A percentile compares a stretch with the other conserved stretches of the same genome.
Evolutionary conservation across 2,888 invertebrate species (phyloP).

Genomic region (Drosophila parthenogenetica): DNA sequence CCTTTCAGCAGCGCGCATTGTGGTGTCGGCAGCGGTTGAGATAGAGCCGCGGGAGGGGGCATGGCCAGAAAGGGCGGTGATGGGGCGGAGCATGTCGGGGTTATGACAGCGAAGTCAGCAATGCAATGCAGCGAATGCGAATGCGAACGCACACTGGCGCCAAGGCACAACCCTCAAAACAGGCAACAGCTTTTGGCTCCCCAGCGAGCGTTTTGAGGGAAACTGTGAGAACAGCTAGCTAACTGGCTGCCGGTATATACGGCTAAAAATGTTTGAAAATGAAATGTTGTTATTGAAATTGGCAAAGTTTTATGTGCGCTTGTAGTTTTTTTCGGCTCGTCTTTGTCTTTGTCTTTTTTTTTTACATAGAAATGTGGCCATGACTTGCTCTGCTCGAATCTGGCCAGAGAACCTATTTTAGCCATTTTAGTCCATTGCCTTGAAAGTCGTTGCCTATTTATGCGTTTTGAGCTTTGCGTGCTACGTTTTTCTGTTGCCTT

Average conservation of each 20-base stretch:
- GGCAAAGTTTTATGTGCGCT: constrained; percentile 77
- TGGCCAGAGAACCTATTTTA: constrained; percentile 17
- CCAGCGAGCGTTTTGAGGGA: constrained; percentile 57
- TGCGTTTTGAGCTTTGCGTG: constrained; percentile 65
- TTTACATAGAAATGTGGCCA: constrained; percentile 77
- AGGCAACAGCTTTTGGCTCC: constrained; percentile 56
- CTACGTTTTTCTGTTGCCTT: constrained; percentile 26
- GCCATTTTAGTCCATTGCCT: constrained; percentile 40
- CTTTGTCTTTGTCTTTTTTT: background rate
- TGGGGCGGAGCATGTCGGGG: constrained; percentile 38
- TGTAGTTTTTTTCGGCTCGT: constrained; percentile 51
- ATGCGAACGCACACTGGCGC: constrained; percentile 71
- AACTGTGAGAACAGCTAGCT: constrained; percentile 43
- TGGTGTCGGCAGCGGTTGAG: constrained; percentile 61
- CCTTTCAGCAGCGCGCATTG: constrained; percentile 78
- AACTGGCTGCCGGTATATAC: constrained; percentile 25
- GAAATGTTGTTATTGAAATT: constrained; percentile 79
- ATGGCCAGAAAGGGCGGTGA: constrained; percentile 1
- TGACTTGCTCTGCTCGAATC: constrained; percentile 68
- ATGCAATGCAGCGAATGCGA: constrained; percentile 40
- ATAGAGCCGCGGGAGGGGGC: constrained; percentile 9
- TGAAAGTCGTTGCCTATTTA: constrained; percentile 71
- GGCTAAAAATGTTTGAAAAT: constrained; percentile 68
- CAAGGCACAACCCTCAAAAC: constrained; percentile 53
- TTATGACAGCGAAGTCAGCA: constrained; percentile 39